Conservation (phyloP, 2,113 vertebrate species). For the Cichladusa arquata region DNA sequence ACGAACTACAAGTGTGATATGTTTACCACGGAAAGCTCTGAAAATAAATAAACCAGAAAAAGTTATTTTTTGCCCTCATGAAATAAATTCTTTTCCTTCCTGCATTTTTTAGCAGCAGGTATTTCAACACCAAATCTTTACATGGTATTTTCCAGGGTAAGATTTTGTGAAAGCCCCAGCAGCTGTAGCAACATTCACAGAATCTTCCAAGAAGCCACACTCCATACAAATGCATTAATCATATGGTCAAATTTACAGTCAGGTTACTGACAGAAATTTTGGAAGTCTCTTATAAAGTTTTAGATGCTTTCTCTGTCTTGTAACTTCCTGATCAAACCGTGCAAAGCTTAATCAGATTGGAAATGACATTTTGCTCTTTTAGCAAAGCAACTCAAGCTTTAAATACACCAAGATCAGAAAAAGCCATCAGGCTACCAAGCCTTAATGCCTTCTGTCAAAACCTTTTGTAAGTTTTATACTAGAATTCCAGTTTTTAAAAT, state of each 20-base stretch:
- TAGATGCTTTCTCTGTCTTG: neutral
- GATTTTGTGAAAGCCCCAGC: neutral
- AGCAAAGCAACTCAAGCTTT: neutral
- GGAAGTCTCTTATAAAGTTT: neutral
- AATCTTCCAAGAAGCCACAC: neutral
- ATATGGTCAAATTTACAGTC: neutral
- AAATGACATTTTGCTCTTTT: neutral
- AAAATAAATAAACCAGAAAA: neutral
- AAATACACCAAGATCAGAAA: neutral
- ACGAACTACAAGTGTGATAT: constrained; percentile 94
- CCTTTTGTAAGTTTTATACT: neutral
- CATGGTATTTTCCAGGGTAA: neutral
- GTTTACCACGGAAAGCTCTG: constrained; percentile 97
- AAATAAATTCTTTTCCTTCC: neutral
- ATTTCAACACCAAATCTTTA: neutral
- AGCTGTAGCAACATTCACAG: neutral
- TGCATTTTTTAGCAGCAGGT: neutral
- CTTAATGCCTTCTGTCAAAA: neutral
- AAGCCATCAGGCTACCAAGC: neutral
- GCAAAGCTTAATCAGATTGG: neutral
- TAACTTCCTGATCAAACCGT: neutral
- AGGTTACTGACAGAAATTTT: neutral
- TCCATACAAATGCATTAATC: neutral
- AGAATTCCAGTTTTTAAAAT: neutral
- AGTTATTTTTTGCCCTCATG: neutral